These are phyloP conservation scores for Phenganax marumi DNA, from an alignment of 92 coral and sea anemone genomes.

Conservation along the genomic window DNA sequence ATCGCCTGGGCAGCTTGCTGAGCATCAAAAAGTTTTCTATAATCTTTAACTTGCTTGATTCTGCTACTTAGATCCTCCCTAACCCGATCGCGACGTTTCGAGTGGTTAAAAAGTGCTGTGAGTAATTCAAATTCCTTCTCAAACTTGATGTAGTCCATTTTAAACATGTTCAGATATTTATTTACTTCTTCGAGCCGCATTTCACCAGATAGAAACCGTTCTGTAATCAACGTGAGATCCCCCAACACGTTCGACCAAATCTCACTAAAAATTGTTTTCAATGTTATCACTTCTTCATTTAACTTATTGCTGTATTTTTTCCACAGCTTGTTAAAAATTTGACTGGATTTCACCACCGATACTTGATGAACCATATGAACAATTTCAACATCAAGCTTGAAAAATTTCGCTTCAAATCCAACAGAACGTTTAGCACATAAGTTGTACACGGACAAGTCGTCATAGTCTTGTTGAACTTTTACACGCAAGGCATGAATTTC, in stretches of 20 bases:
- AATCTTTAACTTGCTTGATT: constrained; percentile 53
- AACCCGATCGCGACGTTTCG: not conserved
- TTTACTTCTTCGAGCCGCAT: constrained; percentile 46
- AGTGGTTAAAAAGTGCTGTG: not conserved
- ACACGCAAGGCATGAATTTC: constrained; percentile 11
- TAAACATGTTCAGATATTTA: constrained; percentile 43
- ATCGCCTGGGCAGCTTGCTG: constrained; percentile 63
- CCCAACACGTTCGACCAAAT: constrained; percentile 61
- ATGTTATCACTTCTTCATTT: constrained; percentile 12
- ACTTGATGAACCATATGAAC: constrained; percentile 53
- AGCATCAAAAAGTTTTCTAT: constrained; percentile 54
- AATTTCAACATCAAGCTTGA: constrained; percentile 52
- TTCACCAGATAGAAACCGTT: constrained; percentile 46
- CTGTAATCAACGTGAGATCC: constrained; percentile 12
- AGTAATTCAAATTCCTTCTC: constrained; percentile 51
- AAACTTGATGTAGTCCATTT: constrained; percentile 20
- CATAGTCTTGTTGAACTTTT: not conserved
- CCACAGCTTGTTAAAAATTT: constrained; percentile 66
- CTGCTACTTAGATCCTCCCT: constrained; percentile 19
- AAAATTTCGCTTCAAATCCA: constrained; percentile 53
- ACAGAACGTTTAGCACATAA: not conserved
- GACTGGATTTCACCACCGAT: constrained; percentile 53
- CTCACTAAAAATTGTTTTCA: constrained; percentile 52
- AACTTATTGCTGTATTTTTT: constrained; percentile 47
- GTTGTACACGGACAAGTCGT: not conserved